A percentile compares a stretch with the other conserved stretches of the same genome.
Conservation (phyloP, 2,113 vertebrate genomes). For the Zosterops borbonicus region DNA sequence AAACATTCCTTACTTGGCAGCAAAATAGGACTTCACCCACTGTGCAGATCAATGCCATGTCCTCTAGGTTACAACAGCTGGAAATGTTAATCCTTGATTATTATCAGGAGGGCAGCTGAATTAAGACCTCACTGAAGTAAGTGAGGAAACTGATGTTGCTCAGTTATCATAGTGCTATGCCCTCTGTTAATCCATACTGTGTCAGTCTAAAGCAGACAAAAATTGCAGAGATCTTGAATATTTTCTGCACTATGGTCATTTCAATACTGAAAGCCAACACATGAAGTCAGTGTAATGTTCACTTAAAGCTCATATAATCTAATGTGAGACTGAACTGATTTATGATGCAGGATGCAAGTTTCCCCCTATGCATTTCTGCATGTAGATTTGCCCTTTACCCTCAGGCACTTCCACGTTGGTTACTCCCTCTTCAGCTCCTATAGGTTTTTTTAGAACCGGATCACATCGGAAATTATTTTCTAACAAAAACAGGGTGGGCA, state of each 20-base stretch:
- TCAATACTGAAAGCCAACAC: not conserved
- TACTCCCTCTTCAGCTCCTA: not conserved
- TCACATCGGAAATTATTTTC: not conserved
- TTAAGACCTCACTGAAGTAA: not conserved
- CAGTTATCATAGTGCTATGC: not conserved
- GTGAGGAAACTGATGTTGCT: not conserved
- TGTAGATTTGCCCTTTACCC: not conserved
- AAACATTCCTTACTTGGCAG: not conserved
- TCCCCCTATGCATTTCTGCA: not conserved
- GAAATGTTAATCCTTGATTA: not conserved
- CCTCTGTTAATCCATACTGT: not conserved
- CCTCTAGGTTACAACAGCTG: conserved; percentile 14
- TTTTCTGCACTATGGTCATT: not conserved
- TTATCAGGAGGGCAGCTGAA: not conserved
- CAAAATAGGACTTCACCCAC: not conserved
- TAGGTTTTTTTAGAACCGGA: not conserved
- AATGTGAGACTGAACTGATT: not conserved
- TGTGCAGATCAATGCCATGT: not conserved
- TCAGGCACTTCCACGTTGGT: not conserved
- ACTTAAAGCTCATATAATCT: not conserved
- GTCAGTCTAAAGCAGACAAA: not conserved
- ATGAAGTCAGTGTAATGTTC: not conserved
- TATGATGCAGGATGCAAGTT: not conserved
- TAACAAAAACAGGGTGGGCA: not conserved
- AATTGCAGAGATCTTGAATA: not conserved